A percentile compares a stretch with the other conserved stretches of the same genome.
phyloP scores from a whole-genome alignment of 2,888 invertebrate species.

The Eupeodes luniger region DNA sequence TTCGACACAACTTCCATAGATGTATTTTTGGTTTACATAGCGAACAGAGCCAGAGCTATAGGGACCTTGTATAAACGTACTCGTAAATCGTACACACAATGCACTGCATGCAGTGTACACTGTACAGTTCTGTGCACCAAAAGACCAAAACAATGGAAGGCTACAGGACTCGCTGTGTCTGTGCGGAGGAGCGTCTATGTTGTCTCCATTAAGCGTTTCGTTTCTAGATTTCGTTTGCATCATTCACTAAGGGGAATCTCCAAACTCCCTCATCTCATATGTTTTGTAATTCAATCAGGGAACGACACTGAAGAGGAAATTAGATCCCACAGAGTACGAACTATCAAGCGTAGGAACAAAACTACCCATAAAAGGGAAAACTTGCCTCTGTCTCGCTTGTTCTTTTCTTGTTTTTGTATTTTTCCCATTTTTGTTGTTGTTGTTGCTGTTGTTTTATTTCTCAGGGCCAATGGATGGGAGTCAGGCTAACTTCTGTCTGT shows the following conservation, averaged over 20 bases:
- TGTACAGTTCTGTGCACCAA: not conserved
- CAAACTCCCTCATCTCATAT: slow-evolving; percentile 51
- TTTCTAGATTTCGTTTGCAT: slow-evolving; percentile 6
- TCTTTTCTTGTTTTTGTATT: slow-evolving; percentile 4
- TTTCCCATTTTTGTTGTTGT: not conserved
- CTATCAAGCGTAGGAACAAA: not conserved
- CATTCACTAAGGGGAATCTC: slow-evolving; percentile 14
- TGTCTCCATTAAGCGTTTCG: slow-evolving; percentile 18
- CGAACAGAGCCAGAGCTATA: too few relatives aligned
- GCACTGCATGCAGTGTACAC: not conserved
- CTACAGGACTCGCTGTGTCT: not conserved
- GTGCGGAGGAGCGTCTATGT: not conserved
- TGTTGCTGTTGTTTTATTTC: not conserved
- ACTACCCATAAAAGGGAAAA: slow-evolving; percentile 40
- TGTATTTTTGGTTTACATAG: not conserved
- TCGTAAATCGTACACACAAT: too few relatives aligned
- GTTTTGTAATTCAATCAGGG: slow-evolving; percentile 70
- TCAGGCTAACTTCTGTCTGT: slow-evolving; percentile 18
- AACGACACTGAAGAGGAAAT: slow-evolving; percentile 58
- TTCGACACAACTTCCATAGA: not conserved
- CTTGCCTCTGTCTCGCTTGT: slow-evolving; percentile 22
- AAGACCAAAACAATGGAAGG: not conserved
- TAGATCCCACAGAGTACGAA: slow-evolving; percentile 36
- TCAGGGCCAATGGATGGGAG: not conserved
- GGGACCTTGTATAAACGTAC: not conserved